These are phyloP conservation scores for Pachyrhynchus sulphureomaculatus DNA, from an alignment of 1,140 invertebrate species.

Conservation along the genomic window DNA sequence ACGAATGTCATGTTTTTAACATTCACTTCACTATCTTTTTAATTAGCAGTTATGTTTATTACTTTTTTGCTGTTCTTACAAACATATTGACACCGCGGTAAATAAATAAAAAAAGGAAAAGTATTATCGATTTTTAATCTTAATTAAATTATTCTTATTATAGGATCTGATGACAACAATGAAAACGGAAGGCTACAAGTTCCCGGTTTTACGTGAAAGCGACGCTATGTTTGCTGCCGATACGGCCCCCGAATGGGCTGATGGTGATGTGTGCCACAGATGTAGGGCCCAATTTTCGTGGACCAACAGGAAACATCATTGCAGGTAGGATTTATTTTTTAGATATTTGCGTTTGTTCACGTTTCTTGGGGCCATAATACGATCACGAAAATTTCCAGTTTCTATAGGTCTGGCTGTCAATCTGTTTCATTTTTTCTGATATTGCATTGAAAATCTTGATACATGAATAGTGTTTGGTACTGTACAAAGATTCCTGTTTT, in stretches of 20 bases:
- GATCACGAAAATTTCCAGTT: no score
- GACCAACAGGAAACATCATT: slow-evolving; percentile 92
- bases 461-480: no score
- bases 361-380: no score
- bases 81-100: neutral
- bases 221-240: slow-evolving; percentile 99
- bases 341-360: no score
- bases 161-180: slow-evolving; percentile 91
- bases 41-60: slow-evolving; percentile 9
- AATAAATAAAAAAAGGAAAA: no score
- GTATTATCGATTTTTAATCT: neutral
- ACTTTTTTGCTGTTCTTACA: slow-evolving; percentile 5
- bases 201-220: slow-evolving; percentile 91
- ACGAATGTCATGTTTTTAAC: no score
- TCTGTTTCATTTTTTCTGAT: no score
- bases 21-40: no score
- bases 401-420: no score
- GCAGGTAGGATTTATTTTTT: slow-evolving; percentile 51
- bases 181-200: slow-evolving; percentile 91
- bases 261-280: slow-evolving; percentile 91
- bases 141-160: slow-evolving; percentile 34
- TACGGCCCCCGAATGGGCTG: slow-evolving; percentile 95
- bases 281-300: slow-evolving; percentile 83
- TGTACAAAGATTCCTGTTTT: no score
- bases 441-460: no score